Percentiles rank a stretch among this genome's conserved stretches.
Conservation (phyloP, 1,140 invertebrate species). For the Cyclina sinensis region DNA sequence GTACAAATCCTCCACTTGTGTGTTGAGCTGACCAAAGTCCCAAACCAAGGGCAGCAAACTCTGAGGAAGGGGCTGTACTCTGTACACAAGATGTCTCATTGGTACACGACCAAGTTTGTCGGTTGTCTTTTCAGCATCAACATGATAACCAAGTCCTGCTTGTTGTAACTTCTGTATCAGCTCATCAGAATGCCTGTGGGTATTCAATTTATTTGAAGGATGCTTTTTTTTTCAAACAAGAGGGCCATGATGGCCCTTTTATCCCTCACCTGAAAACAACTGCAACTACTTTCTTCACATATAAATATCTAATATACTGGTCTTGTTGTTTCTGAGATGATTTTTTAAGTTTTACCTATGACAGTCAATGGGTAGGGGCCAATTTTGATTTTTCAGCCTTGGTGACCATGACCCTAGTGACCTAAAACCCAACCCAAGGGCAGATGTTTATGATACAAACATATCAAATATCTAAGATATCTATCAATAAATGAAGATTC, state of each 20-base stretch:
- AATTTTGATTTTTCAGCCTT: too few relatives aligned
- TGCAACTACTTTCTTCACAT: not conserved
- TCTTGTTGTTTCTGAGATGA: too few relatives aligned
- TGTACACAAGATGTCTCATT: slow-evolving; percentile 84
- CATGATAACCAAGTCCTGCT: slow-evolving; percentile 83
- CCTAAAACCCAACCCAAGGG: too few relatives aligned
- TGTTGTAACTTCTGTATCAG: slow-evolving; percentile 81
- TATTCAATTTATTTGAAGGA: not conserved
- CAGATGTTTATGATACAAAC: too few relatives aligned
- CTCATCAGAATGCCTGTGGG: slow-evolving; percentile 78
- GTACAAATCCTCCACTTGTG: slow-evolving; percentile 79
- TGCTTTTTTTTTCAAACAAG: not conserved
- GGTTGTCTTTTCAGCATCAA: slow-evolving; percentile 78
- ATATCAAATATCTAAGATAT: too few relatives aligned
- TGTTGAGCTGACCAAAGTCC: slow-evolving; percentile 83
- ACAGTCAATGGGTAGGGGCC: too few relatives aligned
- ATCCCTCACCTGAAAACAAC: not conserved
- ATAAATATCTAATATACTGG: too few relatives aligned
- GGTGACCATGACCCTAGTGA: too few relatives aligned
- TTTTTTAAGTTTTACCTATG: too few relatives aligned
- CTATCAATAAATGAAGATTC: too few relatives aligned
- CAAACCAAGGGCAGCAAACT: slow-evolving; percentile 83
- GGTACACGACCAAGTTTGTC: slow-evolving; percentile 81
- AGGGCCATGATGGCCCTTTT: too few relatives aligned
- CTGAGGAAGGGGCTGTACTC: slow-evolving; percentile 82